phyloP scores from a whole-genome alignment of 2,113 vertebrate genomes.

The Brachirus orientalis region DNA sequence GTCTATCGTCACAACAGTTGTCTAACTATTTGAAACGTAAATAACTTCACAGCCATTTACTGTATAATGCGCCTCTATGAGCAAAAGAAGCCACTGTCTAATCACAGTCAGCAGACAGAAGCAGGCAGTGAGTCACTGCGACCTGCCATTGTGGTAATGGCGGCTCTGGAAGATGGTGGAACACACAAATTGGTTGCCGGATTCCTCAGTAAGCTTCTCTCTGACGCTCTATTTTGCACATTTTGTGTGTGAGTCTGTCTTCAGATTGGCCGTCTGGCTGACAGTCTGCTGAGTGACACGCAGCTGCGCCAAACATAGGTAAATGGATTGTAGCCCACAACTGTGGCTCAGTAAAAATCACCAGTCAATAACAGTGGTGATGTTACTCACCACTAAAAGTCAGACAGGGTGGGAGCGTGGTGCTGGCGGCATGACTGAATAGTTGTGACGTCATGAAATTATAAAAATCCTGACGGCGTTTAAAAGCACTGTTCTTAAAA shows the following conservation, averaged over 20 bases:
- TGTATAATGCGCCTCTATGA: not conserved
- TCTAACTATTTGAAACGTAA: no score
- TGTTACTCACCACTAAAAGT: no score
- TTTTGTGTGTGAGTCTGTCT: not conserved
- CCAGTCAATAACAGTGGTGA: not conserved
- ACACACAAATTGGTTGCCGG: not conserved
- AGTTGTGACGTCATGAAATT: no score
- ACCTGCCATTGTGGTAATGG: not conserved
- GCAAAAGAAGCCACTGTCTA: not conserved
- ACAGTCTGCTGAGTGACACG: not conserved
- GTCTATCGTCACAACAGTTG: no score
- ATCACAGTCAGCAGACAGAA: not conserved
- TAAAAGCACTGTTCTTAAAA: no score
- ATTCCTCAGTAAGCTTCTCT: not conserved
- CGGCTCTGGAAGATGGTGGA: not conserved
- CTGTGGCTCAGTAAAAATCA: not conserved
- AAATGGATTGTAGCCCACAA: not conserved
- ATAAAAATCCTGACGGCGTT: no score
- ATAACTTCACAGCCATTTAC: no score
- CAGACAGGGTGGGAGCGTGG: no score
- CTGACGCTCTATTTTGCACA: not conserved
- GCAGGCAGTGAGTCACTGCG: not conserved
- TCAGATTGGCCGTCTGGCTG: not conserved
- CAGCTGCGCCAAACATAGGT: not conserved
- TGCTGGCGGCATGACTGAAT: no score